Conservation (phyloP, 1,140 invertebrate species). For the Varroa destructor region DNA sequence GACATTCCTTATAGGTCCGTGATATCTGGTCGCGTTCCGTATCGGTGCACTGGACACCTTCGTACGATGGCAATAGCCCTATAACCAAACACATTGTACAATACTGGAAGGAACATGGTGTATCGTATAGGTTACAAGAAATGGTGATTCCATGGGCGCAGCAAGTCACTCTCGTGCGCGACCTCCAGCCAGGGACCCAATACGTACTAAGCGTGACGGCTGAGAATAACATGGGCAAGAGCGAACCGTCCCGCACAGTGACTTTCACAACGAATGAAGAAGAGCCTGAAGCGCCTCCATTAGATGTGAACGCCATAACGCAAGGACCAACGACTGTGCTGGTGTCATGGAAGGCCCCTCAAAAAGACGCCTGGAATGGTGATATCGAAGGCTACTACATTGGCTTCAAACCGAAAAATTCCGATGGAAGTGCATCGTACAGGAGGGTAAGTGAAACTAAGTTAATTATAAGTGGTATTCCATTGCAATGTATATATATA, state of each 20-base stretch:
- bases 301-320: conserved; percentile 38
- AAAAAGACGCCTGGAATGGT: conserved; percentile 38
- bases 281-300: conserved; percentile 41
- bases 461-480: no score
- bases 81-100: conserved; percentile 78
- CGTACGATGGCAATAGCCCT: conserved; percentile 85
- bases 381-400: conserved; percentile 42
- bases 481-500: no score
- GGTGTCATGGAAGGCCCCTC: conserved; percentile 41
- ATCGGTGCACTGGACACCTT: conserved; percentile 68
- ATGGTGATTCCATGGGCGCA: conserved; percentile 8
- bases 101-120: conserved; percentile 71
- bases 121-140: conserved; percentile 2
- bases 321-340: conserved; percentile 39
- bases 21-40: conserved; percentile 47
- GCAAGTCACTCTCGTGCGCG: conserved; percentile 21
- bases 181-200: conserved; percentile 16
- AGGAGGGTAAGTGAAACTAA: conserved; percentile 19
- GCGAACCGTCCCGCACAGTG: conserved; percentile 16
- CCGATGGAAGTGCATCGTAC: conserved; percentile 37
- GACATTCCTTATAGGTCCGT: conserved; percentile 33
- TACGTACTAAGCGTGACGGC: conserved; percentile 11
- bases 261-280: conserved; percentile 18
- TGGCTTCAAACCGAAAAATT: conserved; percentile 39
- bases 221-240: conserved; percentile 17